Base-by-base conservation (phyloP, 2,797 vertebrate species). In the Ispidina picta region DNA sequence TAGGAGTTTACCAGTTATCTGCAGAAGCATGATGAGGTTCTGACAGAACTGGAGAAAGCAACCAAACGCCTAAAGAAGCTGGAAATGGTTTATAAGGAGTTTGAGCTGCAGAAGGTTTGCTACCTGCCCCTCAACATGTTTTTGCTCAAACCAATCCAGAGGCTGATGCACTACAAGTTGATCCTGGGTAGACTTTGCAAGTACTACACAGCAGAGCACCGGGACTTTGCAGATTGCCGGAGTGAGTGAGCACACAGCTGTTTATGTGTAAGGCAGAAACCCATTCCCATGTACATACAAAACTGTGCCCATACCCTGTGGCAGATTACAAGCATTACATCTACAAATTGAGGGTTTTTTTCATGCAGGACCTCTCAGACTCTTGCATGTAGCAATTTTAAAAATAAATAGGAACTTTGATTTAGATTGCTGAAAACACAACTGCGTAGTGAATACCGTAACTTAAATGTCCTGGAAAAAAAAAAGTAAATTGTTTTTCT, bases 81-180 rank as follows among this genome's bases (percentile, higher is more conserved):
- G 92, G 98, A 99, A 96, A 97, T 95, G 0, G 98, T 98, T 63
- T 99, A 98, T 96, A 98, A 98, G 86, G 99, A 99, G 94, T 99
- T 99, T 74, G 99, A 99, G 94, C 98, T 99, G 83, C 99, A 99
- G 98, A 99, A 99, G 80, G 98, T 99, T 73, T 99, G 99, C 98
- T 99, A 99, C 96, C 95, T 99, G 95, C 99, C 99, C 3, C 98
- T 99, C 90, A 99, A 98, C 97, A 98, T 98, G 0, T 99, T 99
- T 95, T 97, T 99, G 92, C 98, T 99, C 74, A 99, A 99, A 94
- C 99, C 99, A 54, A 98, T 98, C 95, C 99, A 99, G 98, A 98
- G 99, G 14, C 98, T 99, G 91, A 98, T 98, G 96, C 98, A 99
- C 96, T 99, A 99, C 98, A 99, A 98, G 81, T 97, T 98, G 94